Conservation (phyloP, 2,888 invertebrate species). For the Pammene fasciana region DNA sequence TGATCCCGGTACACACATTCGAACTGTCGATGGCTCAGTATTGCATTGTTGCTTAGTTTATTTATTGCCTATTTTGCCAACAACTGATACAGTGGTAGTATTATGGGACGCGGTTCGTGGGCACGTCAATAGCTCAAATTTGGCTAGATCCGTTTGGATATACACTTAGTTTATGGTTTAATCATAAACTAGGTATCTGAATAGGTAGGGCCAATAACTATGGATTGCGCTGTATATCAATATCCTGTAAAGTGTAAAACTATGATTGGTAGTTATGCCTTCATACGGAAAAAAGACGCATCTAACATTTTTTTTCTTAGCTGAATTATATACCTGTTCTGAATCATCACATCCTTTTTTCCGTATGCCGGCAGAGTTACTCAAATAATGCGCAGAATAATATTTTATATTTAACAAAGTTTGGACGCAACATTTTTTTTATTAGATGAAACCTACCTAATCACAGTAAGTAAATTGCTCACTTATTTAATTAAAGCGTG, state of each 20-base stretch:
- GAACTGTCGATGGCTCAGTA: conserved; percentile 56
- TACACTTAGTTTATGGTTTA: conserved; percentile 22
- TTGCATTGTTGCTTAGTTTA: conserved; percentile 65
- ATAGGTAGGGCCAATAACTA: conserved; percentile 4
- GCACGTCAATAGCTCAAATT: conserved; percentile 39
- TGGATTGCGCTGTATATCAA: conserved; percentile 6
- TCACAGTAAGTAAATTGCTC: conserved; percentile 33
- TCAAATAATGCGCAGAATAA: no score
- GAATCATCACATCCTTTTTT: no score
- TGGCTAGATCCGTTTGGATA: conserved; percentile 35
- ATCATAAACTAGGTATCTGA: conserved; percentile 14
- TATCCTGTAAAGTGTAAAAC: not conserved
- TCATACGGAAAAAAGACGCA: no score
- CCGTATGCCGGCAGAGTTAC: no score
- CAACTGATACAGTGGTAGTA: conserved; percentile 48
- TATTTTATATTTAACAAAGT: no score
- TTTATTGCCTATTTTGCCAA: conserved; percentile 62
- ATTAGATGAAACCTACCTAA: conserved; percentile 12
- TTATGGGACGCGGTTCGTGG: conserved; percentile 46
- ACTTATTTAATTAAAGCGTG: conserved; percentile 45
- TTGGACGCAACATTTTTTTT: no score
- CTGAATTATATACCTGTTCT: no score
- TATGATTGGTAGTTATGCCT: no score
- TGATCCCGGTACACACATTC: conserved; percentile 57
- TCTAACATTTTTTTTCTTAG: no score